Evolutionary conservation across 2,888 invertebrate genomes (phyloP), one percentile per base, ranked within the genome.

Genomic region (Archips xylosteana): DNA sequence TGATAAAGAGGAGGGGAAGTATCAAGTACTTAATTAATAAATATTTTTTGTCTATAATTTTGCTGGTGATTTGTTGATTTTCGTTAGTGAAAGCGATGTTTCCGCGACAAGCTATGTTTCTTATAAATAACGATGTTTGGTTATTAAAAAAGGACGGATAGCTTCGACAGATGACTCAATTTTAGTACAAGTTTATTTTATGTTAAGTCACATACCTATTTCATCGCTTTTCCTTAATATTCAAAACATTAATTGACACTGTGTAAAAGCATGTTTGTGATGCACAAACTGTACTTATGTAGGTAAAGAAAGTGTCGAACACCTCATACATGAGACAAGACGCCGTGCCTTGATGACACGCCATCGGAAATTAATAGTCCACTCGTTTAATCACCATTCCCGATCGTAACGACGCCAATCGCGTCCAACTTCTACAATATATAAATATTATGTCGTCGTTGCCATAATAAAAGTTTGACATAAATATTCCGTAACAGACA

Each of bases 401-500:
- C 76, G 79, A 79, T 78, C 77, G 78, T 78, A 76, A 78, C 78
- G 78, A 79, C 79, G 77, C 78, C 77, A 78, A 75, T 66, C 72
- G 75, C 78, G 78, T 82, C 80, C 81, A 82, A 81, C 82, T 83
- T 82, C 81, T 79, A 81, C 79, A 80, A 80, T 80, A 81, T 70
- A 63, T 70, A 54, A 70, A 57, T 70, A 54, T 63, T 70, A 34
- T 65, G 36, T 47, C 65, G 51, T 79, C 80, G 79, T 82, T 81
- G 81, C 77, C 79, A 82, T 84, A 83, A 82, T 82, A 83, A 82
- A 80, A 80, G 77, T 75, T 75, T 77, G 78, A 80, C 80, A 82
- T 83, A 83, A 84, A 83, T 81, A 82, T 81, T 78, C 69, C 69
- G 75, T 79, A 80, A 80, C 82, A 79, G 82, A 78, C 78, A 76